Evolutionary conservation across 1,140 invertebrate genomes (phyloP), one percentile per base, ranked within the genome.

Genomic region (Adelges cooleyi): DNA sequence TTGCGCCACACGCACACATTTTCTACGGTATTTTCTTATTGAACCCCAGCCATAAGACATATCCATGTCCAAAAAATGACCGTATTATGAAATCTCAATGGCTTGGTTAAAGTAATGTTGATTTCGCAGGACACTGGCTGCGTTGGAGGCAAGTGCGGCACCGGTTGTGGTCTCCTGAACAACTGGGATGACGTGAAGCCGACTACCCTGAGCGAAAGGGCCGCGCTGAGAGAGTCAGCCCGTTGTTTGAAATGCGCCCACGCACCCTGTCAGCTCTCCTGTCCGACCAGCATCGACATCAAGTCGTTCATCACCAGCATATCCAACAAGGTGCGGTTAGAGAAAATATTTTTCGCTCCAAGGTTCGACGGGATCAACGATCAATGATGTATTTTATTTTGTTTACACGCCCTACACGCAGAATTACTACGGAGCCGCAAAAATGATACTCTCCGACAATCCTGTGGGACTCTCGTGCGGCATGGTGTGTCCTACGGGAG

Each of bases 401-500:
- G 38, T 10, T 40, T 40, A n/a, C n/a, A 33, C 11, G 5, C 11
- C 5, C 11, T 33, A 33, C 29, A 11, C 11, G 29, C 72, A 89
- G 85, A 99, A 99, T 76, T 98, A 95, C 72, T 99, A 99, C 80
- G 95, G 96, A 25, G 92, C 96, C 8, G 95, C 96, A 0, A 94
- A 95, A 75, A 84, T 86, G 0, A 99, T 99, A 62, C 82, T 99
- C 23, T 97, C 93, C 0, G 95, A 99, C 74, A 99, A 99, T 77
- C 95, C 95, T 0, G 76, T 98, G 23, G 95, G 91, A 0, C 77
- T 99, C 0, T 96, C 94, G 1, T 99, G 95, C 74, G 95, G 96
- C 18, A 99, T 99, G 96, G 94, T 99, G 9, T 99, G 95, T 72
- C 95, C 96, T 4, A 98, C 95, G 0, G 95, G 92, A 74, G 95